Conservation (phyloP, 1,140 invertebrate species). For the Zaprionus ghesquierei region DNA sequence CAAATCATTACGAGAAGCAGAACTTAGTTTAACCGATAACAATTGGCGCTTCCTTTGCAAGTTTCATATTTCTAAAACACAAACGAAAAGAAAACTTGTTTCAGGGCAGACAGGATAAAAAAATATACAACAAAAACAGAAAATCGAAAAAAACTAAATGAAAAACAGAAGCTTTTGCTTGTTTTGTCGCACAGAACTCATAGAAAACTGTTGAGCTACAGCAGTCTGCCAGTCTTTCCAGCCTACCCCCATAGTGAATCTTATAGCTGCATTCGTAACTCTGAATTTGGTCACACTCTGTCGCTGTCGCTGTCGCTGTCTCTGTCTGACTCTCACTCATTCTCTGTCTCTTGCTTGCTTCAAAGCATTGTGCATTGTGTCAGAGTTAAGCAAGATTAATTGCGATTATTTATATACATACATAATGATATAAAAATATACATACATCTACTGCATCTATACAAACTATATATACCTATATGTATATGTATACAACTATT, state of each 20-base stretch:
- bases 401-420: conserved; percentile 61
- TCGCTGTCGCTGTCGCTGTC: too few relatives aligned
- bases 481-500: conserved; percentile 62
- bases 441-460: conserved; percentile 64
- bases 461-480: conserved; percentile 59
- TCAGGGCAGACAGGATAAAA: conserved; percentile 36
- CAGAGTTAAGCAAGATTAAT: conserved; percentile 75
- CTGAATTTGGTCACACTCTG: conserved; percentile 33
- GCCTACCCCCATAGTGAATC: conserved; percentile 4
- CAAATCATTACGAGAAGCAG: conserved; percentile 28
- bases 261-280: conserved; percentile 18
- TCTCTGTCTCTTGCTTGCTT: conserved; percentile 73
- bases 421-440: conserved; percentile 52
- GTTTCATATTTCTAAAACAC: conserved; percentile 72
- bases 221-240: conserved; percentile 29
- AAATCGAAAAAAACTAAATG: not conserved
- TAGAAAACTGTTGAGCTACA: conserved; percentile 9
- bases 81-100: conserved; percentile 36
- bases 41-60: conserved; percentile 75
- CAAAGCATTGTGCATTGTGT: conserved; percentile 77
- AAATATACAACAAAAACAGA: not conserved
- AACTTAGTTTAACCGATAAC: conserved; percentile 63
- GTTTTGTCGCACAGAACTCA: conserved; percentile 18
- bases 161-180: conserved; percentile 37
- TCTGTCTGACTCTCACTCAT: conserved; percentile 27